A percentile compares a stretch with the other conserved stretches of the same genome.
Evolutionary conservation across 2,113 vertebrate genomes (phyloP).

Genomic region (Aegithalos caudatus): DNA sequence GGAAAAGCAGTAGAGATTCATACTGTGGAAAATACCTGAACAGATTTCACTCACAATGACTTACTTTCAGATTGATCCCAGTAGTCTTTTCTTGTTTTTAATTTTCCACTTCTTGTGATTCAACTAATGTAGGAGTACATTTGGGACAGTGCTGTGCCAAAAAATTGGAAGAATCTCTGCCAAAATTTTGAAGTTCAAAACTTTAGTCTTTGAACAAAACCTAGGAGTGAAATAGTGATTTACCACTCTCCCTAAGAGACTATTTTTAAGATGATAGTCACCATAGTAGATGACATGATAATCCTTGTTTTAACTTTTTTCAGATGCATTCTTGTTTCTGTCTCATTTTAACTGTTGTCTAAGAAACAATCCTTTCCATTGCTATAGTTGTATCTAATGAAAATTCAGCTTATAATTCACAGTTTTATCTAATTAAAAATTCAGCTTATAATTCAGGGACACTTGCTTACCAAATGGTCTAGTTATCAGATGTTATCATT

Average conservation of each 20-base stretch:
- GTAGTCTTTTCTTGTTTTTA: neutral
- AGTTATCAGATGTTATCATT: neutral
- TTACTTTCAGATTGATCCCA: neutral
- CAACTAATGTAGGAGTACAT: neutral
- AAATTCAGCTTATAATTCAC: neutral
- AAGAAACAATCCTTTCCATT: neutral
- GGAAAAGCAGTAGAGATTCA: neutral
- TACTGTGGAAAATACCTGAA: neutral
- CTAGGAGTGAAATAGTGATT: neutral
- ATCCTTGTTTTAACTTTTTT: neutral
- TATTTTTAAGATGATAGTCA: neutral
- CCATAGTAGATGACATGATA: neutral
- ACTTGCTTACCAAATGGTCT: neutral
- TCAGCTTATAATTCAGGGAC: neutral
- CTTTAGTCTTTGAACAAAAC: neutral
- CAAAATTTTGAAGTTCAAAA: neutral
- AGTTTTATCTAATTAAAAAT: neutral
- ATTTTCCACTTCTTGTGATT: slow-evolving; percentile 3
- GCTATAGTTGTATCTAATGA: neutral
- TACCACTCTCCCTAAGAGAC: neutral
- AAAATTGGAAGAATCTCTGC: neutral
- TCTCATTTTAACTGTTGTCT: neutral
- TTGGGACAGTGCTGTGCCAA: neutral
- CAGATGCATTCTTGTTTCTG: neutral
- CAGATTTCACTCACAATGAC: neutral